phyloP scores from a whole-genome alignment of 2,888 invertebrate species.

The Drosophila atroscutellata region DNA sequence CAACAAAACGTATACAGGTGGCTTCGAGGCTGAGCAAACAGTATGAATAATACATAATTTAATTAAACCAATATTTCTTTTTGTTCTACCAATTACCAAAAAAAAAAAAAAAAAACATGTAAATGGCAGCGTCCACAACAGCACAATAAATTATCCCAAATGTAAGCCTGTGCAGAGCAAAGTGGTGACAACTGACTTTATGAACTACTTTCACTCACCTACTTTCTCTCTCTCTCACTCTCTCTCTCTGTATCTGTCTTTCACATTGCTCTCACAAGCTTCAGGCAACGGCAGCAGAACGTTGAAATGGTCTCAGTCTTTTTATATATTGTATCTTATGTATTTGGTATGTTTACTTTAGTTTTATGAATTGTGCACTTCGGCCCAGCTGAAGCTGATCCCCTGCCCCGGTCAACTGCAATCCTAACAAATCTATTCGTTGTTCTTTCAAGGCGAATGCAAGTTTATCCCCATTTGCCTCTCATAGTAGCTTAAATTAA shows the following conservation, averaged over 20 bases:
- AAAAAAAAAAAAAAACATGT: conserved; percentile 35
- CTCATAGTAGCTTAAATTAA: not conserved
- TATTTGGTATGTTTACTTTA: conserved; percentile 57
- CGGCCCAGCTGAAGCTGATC: conserved; percentile 58
- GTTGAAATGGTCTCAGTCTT: conserved; percentile 42
- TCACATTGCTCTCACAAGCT: conserved; percentile 49
- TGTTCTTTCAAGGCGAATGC: not conserved
- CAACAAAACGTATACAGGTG: conserved; percentile 60
- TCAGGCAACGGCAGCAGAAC: conserved; percentile 43
- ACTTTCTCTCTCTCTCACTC: not conserved
- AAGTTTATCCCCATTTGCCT: not conserved
- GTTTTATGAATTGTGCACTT: conserved; percentile 56
- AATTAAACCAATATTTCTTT: conserved; percentile 75
- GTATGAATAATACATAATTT: conserved; percentile 83
- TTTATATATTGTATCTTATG: conserved; percentile 38
- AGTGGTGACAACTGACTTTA: conserved; percentile 13
- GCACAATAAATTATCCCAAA: conserved; percentile 26
- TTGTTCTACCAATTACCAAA: conserved; percentile 54
- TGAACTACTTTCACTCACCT: not conserved
- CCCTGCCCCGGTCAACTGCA: conserved; percentile 4
- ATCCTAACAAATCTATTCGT: conserved; percentile 7
- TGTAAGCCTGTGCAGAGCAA: conserved; percentile 47
- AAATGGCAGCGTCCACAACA: conserved; percentile 52
- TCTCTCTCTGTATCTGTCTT: not conserved
- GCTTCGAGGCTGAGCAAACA: conserved; percentile 81